Percentiles rank a stretch among this genome's conserved stretches.
These are phyloP conservation scores for Drepana falcataria DNA, from an alignment of 2,888 invertebrate species.

Conservation along the genomic window DNA sequence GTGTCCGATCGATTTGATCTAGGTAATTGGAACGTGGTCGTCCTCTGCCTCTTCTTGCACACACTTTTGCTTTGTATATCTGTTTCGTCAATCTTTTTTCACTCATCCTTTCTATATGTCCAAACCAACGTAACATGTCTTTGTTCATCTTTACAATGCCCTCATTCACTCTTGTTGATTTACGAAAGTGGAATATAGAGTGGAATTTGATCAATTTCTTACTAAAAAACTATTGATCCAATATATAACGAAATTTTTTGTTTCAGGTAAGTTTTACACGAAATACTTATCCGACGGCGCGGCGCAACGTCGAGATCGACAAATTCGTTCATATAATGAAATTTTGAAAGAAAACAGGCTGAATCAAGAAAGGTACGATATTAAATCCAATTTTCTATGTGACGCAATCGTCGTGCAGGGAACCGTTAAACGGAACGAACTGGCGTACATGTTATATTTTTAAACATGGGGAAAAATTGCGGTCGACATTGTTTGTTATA, in stretches of 20 bases:
- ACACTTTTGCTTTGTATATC: too few relatives aligned
- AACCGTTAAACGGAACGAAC: slow-evolving; percentile 4
- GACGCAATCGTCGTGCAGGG: slow-evolving; percentile 3
- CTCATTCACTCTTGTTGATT: too few relatives aligned
- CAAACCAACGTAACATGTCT: too few relatives aligned
- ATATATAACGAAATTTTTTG: not conserved
- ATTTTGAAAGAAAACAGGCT: not conserved
- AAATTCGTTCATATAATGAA: not conserved
- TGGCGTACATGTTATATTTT: slow-evolving; percentile 3
- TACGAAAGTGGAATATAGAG: too few relatives aligned
- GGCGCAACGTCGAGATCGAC: not conserved
- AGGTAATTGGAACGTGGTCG: too few relatives aligned
- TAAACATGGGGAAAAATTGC: slow-evolving; percentile 2
- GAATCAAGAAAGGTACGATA: not conserved
- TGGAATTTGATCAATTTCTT: too few relatives aligned
- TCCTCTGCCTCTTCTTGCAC: too few relatives aligned
- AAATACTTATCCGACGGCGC: not conserved
- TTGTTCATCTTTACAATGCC: too few relatives aligned
- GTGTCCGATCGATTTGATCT: too few relatives aligned
- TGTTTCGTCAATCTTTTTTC: too few relatives aligned
- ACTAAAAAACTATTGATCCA: too few relatives aligned
- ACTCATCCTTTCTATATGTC: too few relatives aligned
- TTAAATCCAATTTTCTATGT: slow-evolving; percentile 2
- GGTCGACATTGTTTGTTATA: slow-evolving; percentile 4
- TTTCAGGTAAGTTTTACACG: not conserved